Conservation (phyloP, 2,888 invertebrate genomes). For the Galeopsomyia nigrocyanea region DNA sequence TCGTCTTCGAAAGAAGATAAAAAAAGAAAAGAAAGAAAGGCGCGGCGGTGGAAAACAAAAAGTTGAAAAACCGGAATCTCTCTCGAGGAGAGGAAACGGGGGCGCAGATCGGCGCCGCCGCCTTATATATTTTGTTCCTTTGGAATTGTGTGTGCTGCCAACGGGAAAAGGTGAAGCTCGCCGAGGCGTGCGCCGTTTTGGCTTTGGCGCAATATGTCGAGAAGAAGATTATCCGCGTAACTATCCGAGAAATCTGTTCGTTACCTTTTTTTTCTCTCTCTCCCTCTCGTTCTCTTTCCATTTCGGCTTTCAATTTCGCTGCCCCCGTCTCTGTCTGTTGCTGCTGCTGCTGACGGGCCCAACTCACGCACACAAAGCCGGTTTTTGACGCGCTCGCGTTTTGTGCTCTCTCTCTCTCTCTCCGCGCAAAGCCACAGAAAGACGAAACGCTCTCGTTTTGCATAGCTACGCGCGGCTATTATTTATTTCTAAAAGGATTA, state of each 20-base stretch:
- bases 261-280: no score
- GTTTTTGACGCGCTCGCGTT: constrained; percentile 40
- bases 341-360: neutral
- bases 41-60: constrained; percentile 27
- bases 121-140: constrained; percentile 26
- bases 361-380: constrained; percentile 33
- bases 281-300: constrained; percentile 27
- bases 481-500: constrained; percentile 18
- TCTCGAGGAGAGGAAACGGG: constrained; percentile 10
- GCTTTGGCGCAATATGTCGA: constrained; percentile 64
- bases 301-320: no score
- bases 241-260: constrained; percentile 55
- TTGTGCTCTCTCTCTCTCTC: neutral
- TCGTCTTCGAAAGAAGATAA: neutral
- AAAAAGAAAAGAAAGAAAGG: constrained; percentile 27
- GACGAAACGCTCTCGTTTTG: constrained; percentile 35
- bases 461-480: constrained; percentile 9
- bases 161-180: constrained; percentile 50
- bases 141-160: constrained; percentile 3
- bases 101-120: no score
- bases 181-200: constrained; percentile 56
- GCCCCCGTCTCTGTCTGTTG: neutral
- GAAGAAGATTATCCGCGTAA: constrained; percentile 65
- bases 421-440: constrained; percentile 3
- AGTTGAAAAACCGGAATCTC: constrained; percentile 42